phyloP scores from a whole-genome alignment of 2,113 vertebrate species.

The Bubo scandiacus region DNA sequence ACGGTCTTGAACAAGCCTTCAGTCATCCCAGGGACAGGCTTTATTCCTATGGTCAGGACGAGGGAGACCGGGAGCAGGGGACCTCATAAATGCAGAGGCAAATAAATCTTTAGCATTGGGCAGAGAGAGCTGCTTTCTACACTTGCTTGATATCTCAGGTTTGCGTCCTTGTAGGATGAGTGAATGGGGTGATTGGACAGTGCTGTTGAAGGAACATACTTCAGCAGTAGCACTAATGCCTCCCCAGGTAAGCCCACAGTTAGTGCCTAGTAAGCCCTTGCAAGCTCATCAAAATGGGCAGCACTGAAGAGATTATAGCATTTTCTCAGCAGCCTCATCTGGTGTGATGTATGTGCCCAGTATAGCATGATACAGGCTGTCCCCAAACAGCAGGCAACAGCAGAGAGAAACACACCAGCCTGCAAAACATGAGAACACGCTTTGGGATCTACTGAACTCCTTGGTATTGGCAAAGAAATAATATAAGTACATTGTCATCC shows the following conservation, averaged over 20 bases:
- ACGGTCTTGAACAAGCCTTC: not conserved
- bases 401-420: not conserved
- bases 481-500: not conserved
- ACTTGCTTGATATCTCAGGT: not conserved
- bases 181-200: not conserved
- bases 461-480: not conserved
- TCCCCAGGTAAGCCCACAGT: constrained; percentile 2
- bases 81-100: not conserved
- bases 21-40: not conserved
- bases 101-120: not conserved
- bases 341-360: not conserved
- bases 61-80: not conserved
- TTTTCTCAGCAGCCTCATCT: constrained; percentile 10
- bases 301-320: constrained; percentile 10
- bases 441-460: not conserved
- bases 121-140: not conserved
- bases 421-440: not conserved
- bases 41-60: constrained; percentile 12
- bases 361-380: not conserved
- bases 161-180: not conserved
- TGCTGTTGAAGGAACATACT: not conserved
- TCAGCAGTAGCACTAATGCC: not conserved
- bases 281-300: constrained; percentile 4
- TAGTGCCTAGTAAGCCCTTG: not conserved
- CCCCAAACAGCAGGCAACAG: not conserved